Evolutionary conservation across 1,140 invertebrate genomes (phyloP).

Genomic region (Leguminivora glycinivorella): DNA sequence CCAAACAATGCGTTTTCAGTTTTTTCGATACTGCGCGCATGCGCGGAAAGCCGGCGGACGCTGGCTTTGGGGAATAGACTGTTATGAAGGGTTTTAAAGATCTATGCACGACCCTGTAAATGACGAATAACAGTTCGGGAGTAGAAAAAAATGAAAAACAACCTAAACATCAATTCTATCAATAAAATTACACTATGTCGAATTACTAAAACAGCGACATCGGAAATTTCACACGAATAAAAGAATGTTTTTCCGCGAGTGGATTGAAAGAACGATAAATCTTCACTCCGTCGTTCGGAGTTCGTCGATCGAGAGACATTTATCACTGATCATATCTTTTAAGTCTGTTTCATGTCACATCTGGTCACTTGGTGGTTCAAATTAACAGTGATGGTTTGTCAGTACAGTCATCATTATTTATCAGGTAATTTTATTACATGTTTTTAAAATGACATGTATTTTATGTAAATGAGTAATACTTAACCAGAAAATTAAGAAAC

Average conservation of each 20-base stretch:
- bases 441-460: no score
- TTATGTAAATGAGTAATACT: no score
- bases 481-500: no score
- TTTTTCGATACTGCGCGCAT: no score
- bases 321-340: constrained; percentile 39
- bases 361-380: constrained; percentile 26
- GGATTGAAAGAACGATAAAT: constrained; percentile 23
- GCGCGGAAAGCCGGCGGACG: no score
- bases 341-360: constrained; percentile 9
- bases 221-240: constrained; percentile 14
- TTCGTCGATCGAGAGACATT: constrained; percentile 38
- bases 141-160: background rate
- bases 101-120: no score
- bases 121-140: no score
- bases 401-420: background rate
- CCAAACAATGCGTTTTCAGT: no score
- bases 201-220: background rate
- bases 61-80: no score
- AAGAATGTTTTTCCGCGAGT: constrained; percentile 12
- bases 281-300: constrained; percentile 7
- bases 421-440: no score
- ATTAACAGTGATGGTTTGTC: no score
- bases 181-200: background rate
- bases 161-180: background rate
- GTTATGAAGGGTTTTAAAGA: no score